Conservation (phyloP, 2,113 vertebrate genomes). For the Ascaphus truei region DNA sequence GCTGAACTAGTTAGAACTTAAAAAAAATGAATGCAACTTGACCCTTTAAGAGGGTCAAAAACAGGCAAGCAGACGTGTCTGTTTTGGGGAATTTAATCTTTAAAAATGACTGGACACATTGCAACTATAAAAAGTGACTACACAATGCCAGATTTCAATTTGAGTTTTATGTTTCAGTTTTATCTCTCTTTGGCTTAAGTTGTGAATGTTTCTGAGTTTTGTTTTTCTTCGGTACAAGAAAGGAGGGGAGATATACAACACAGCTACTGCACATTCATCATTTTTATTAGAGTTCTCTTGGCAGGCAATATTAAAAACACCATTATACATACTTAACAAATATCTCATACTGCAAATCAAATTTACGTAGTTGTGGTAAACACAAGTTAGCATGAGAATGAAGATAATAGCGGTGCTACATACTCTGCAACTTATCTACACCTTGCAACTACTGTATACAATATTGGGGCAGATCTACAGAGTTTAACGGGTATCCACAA, state of each 20-base stretch:
- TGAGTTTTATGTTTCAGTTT: constrained; percentile 12
- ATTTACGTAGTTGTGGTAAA: background rate
- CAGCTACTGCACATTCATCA: constrained; percentile 17
- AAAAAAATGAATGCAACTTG: no score
- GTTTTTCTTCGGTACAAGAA: constrained; percentile 1
- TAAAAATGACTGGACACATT: constrained; percentile 10
- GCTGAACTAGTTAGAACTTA: no score
- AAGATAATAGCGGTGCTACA: constrained; percentile 12
- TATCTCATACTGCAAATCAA: constrained; percentile 5
- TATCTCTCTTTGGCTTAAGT: constrained; percentile 22
- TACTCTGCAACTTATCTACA: no score
- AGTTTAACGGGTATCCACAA: no score
- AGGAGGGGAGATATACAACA: constrained; percentile 3
- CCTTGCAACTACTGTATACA: no score
- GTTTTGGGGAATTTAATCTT: constrained; percentile 21
- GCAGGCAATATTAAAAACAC: constrained; percentile 17
- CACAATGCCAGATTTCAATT: constrained; percentile 9
- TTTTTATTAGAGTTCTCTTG: constrained; percentile 8
- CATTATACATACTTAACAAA: constrained; percentile 14
- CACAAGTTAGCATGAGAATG: constrained; percentile 6
- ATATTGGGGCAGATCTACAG: no score
- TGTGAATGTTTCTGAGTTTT: constrained; percentile 26
- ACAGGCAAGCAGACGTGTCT: background rate
- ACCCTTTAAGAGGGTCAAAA: background rate
- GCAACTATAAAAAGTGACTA: background rate